Evolutionary conservation across 2,113 vertebrate genomes (phyloP).

Genomic region (Cyprinodon variegatus): DNA sequence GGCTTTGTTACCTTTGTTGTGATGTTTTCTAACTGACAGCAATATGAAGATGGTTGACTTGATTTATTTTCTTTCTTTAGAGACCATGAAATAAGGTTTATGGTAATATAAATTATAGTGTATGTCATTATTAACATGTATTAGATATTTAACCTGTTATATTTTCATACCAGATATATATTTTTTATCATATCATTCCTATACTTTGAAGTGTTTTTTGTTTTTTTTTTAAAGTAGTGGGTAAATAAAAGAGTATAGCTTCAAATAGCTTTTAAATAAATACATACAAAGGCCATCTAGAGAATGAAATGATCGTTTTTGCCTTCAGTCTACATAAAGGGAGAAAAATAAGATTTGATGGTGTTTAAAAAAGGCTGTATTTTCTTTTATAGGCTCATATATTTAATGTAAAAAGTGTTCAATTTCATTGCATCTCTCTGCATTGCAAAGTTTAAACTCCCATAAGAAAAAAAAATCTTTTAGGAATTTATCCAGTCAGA

Average conservation of each 20-base stretch:
- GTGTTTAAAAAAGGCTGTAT: not conserved
- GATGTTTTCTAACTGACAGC: slow-evolving; percentile 14
- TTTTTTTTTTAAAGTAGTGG: not conserved
- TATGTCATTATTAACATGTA: slow-evolving; percentile 19
- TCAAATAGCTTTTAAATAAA: not conserved
- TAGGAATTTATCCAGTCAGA: not conserved
- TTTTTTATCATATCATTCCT: too few species aligned
- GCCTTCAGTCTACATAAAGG: not conserved
- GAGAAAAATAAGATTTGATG: not conserved
- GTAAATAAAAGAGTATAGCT: not conserved
- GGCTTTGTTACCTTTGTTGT: slow-evolving; percentile 24
- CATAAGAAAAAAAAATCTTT: too few species aligned
- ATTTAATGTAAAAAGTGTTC: not conserved
- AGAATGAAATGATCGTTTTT: not conserved
- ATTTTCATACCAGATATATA: not conserved
- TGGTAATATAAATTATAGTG: slow-evolving; percentile 31
- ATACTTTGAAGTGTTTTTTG: not conserved
- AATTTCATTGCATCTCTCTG: not conserved
- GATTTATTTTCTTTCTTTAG: slow-evolving; percentile 14
- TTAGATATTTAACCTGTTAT: not conserved
- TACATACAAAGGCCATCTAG: not conserved
- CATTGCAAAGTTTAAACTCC: not conserved
- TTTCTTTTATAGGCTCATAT: not conserved
- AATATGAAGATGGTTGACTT: slow-evolving; percentile 17
- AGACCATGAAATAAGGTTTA: slow-evolving; percentile 36